Evolutionary conservation across 2,888 invertebrate species (phyloP).

Genomic region (Pachliopta kotzebuea): DNA sequence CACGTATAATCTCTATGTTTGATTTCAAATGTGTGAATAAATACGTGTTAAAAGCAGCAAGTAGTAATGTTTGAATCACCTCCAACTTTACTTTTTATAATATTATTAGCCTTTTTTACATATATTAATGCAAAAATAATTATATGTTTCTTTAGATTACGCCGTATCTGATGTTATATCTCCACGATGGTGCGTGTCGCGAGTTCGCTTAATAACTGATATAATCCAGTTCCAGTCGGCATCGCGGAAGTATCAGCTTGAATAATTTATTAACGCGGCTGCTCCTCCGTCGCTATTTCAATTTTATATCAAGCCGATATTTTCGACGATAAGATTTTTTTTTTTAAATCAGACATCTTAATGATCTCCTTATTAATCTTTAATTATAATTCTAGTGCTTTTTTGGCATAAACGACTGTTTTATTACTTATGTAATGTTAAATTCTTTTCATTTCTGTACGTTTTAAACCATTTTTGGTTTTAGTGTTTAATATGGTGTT

Average conservation of each 20-base stretch:
- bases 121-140: neutral
- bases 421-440: too few species aligned
- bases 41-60: neutral
- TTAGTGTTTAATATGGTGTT: too few species aligned
- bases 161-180: neutral
- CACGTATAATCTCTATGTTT: neutral
- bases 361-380: neutral
- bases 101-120: neutral
- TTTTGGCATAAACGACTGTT: neutral
- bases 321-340: slow-evolving; percentile 15
- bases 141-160: neutral
- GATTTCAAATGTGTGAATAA: neutral
- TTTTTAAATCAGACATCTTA: neutral
- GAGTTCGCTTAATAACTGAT: slow-evolving; percentile 33
- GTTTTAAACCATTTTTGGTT: too few species aligned
- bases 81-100: neutral
- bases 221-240: slow-evolving; percentile 35
- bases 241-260: slow-evolving; percentile 39
- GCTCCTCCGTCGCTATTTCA: slow-evolving; percentile 33
- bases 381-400: neutral
- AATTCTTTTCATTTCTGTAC: too few species aligned
- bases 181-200: slow-evolving; percentile 11
- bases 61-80: neutral
- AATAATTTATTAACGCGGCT: slow-evolving; percentile 33
- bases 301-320: slow-evolving; percentile 34